Evolutionary conservation across 2,888 invertebrate species (phyloP), one percentile per base, ranked within the genome.

Genomic region (Habrosyne pyritoides): DNA sequence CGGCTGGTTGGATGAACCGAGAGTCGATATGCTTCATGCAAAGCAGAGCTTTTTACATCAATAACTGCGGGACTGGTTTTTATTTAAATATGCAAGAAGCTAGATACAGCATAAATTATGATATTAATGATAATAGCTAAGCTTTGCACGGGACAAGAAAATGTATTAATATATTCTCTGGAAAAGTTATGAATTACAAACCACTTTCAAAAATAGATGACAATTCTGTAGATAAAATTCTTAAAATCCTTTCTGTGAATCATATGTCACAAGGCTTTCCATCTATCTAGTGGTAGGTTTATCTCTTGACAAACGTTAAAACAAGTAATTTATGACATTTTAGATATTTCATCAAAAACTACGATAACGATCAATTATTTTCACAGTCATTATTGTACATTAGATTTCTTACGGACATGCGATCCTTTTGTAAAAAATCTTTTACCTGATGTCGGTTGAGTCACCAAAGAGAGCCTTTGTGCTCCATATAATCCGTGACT

Each of bases 401-500:
- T 48, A 52, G 36, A 61, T 64, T 65, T 47, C 57, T 42, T 60
- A 61, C 59, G 59, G 63, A 65, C 51, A 54, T 54, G 54, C 55
- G 60, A 61, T 63, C 62, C 57, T 61, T 53, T 62, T 58, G 42
- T 47, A 69, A 78, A 73, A 75, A 66, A 57, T 54, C 56, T 69
- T 70, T 84, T 84, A 84, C 86, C 85, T 83, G 59, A 63, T 60
- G 52, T 57, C 53, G 64, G 59, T 59, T 81, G 83, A 83, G 71
- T 82, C 79, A 82, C 67, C 66, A 60, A 67, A 76, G 67, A 73
- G 71, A 71, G 66, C 75, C 76, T 82, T 73, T 69, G 63, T 83
- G 70, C 69, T 55, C 57, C 53, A 58, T 50, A 61, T 75, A 77
- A 81, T 78, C 76, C 75, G 66, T 77, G 73, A 74, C 76, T 78